phyloP scores from a whole-genome alignment of 2,888 invertebrate genomes.

The Scaptomyza parva region DNA sequence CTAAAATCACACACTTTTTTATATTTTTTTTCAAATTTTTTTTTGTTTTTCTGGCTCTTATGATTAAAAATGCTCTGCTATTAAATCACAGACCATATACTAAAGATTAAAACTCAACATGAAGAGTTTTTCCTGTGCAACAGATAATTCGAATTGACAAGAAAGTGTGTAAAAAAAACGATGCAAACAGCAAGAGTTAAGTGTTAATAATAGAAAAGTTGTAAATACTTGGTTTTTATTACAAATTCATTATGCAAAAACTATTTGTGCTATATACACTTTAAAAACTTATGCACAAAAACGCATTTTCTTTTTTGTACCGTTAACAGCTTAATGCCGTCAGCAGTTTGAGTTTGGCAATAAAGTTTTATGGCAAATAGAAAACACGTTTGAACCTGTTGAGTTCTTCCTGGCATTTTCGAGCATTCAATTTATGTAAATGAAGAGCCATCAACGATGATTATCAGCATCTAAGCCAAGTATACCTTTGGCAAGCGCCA shows the following conservation, averaged over 20 bases:
- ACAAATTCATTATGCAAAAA: neutral
- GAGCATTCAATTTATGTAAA: conserved; percentile 12
- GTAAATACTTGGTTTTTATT: neutral
- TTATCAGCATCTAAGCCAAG: conserved; percentile 2
- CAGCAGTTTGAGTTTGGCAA: neutral
- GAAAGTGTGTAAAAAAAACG: too few relatives aligned
- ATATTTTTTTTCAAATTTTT: too few relatives aligned
- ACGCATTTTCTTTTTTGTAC: neutral
- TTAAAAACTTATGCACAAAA: neutral
- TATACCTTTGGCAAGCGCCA: conserved; percentile 4
- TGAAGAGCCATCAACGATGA: conserved; percentile 6
- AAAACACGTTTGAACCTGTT: conserved; percentile 15
- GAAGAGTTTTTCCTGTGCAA: too few relatives aligned
- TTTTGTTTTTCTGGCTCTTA: too few relatives aligned
- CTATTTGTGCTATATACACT: neutral
- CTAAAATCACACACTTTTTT: too few relatives aligned
- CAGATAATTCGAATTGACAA: too few relatives aligned
- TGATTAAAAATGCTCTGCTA: too few relatives aligned
- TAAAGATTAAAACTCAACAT: too few relatives aligned
- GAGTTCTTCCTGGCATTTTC: neutral
- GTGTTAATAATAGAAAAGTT: too few relatives aligned
- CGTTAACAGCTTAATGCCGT: neutral
- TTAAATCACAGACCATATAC: too few relatives aligned
- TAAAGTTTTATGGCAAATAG: neutral
- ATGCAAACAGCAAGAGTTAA: too few relatives aligned